These are phyloP conservation scores for Quadriops clusia DNA, from an alignment of 2,888 invertebrate species.

Conservation along the genomic window DNA sequence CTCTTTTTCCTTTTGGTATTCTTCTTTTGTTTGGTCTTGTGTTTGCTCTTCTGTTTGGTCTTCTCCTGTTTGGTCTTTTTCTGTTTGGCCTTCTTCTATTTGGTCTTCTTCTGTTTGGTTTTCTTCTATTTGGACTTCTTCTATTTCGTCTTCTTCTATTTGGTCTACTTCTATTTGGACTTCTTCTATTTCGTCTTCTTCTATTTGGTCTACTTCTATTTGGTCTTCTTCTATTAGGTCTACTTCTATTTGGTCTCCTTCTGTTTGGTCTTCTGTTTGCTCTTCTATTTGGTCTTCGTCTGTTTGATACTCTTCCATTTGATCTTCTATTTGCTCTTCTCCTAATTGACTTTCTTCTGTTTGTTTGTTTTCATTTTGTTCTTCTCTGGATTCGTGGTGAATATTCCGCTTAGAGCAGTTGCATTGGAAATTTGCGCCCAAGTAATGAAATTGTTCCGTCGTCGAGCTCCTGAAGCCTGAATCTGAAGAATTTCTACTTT, in stretches of 20 bases:
- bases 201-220: slow-evolving; percentile 2
- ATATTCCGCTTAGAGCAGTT: slow-evolving; percentile 19
- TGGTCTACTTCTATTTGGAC: no score
- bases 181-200: background rate
- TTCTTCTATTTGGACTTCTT: no score
- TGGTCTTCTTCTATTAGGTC: no score
- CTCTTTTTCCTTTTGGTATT: background rate
- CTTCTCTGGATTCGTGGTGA: background rate
- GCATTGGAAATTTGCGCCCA: slow-evolving; percentile 28
- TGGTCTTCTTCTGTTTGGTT: background rate
- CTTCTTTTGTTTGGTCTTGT: background rate
- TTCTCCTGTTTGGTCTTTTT: no score
- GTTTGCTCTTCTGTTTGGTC: no score
- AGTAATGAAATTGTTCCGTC: slow-evolving; percentile 26
- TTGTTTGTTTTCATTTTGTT: no score
- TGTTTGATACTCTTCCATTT: no score
- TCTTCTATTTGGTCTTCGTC: background rate
- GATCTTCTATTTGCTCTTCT: slow-evolving; percentile 2
- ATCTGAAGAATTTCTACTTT: slow-evolving; percentile 27
- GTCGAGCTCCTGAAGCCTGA: slow-evolving; percentile 31
- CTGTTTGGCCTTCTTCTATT: background rate
- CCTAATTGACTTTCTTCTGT: no score
- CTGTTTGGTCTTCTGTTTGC: background rate
- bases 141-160: no score
- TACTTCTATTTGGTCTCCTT: no score